Evolutionary conservation across 2,888 invertebrate species (phyloP), one percentile per base, ranked within the genome.

Genomic region (Callyntrura sp.): DNA sequence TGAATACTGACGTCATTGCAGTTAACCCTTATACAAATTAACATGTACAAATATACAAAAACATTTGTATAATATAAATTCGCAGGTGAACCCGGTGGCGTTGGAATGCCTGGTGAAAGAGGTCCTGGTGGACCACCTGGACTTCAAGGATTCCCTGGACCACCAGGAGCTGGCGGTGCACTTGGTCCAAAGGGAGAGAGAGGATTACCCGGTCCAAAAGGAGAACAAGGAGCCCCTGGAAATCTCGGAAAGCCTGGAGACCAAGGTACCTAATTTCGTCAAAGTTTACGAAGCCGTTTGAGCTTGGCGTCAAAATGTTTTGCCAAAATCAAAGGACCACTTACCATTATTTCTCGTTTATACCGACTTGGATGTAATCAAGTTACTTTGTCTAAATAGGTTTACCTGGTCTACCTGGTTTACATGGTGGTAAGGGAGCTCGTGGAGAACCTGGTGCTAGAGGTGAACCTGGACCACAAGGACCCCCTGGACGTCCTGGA

Each of bases 401-500:
- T 0, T 94, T 95, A 9, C 95, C 95, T 91, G 97, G 97, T 8
- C 94, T 95, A 60, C 94, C 95, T 65, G 96, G 96, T 25, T 94
- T 96, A 90, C 95, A 96, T 8, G 97, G 98, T 45, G 95, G 96
- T 0, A 97, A 97, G 94, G 97, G 97, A 23, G 95, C 95, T 9
- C 95, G 97, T 91, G 97, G 97, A 23, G 97, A 97, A 94, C 95
- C 96, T 62, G 98, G 98, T 8, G 94, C 95, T n/a, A 96, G 97
- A 94, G 97, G 97, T 84, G 97, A 97, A 93, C 94, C 95, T 48
- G 97, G 97, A 25, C 95, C 96, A 85, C 96, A 96, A 94, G 97
- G 97, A n/a, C 95, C 97, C 28, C 97, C 97, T 9, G 98, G 98
- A 88, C 95, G 97, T 92, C 97, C 97, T 1, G 98, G 98, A 94